Conservation (phyloP, 1,140 invertebrate genomes). For the Druon quercuslanigerum region DNA sequence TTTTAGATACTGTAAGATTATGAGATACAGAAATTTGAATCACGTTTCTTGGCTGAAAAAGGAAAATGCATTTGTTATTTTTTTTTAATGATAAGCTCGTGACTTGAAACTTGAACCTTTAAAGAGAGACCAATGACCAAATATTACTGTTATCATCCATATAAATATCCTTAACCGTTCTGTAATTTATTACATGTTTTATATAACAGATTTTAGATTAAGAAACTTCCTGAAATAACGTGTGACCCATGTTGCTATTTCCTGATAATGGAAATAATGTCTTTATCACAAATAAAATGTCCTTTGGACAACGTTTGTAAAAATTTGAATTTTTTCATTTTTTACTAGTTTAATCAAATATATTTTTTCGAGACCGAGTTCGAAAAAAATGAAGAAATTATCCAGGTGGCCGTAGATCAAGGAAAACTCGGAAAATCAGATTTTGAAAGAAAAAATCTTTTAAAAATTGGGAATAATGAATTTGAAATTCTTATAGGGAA, state of each 20-base stretch:
- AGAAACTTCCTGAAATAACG: background rate
- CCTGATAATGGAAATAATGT: background rate
- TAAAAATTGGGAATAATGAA: no score
- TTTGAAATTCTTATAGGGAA: no score
- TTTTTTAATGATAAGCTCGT: slow-evolving; percentile 24
- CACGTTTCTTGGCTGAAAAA: slow-evolving; percentile 2
- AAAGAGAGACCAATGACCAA: slow-evolving; percentile 69
- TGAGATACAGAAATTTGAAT: slow-evolving; percentile 34
- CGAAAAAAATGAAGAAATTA: no score
- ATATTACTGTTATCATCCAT: slow-evolving; percentile 71
- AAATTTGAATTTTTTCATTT: slow-evolving; percentile 13
- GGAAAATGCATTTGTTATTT: slow-evolving; percentile 6
- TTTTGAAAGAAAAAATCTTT: no score
- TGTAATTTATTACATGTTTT: slow-evolving; percentile 72
- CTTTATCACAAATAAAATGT: slow-evolving; percentile 27
- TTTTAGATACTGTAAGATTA: background rate
- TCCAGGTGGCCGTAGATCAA: no score
- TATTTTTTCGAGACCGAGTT: background rate
- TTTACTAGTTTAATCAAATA: slow-evolving; percentile 1
- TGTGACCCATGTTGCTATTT: background rate
- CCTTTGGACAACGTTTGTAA: slow-evolving; percentile 31
- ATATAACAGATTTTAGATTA: slow-evolving; percentile 47
- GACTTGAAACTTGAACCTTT: slow-evolving; percentile 42
- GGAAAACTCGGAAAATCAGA: no score
- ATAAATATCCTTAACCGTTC: slow-evolving; percentile 56